phyloP scores from a whole-genome alignment of 2,888 invertebrate genomes.

The Aphodius sticticus region DNA sequence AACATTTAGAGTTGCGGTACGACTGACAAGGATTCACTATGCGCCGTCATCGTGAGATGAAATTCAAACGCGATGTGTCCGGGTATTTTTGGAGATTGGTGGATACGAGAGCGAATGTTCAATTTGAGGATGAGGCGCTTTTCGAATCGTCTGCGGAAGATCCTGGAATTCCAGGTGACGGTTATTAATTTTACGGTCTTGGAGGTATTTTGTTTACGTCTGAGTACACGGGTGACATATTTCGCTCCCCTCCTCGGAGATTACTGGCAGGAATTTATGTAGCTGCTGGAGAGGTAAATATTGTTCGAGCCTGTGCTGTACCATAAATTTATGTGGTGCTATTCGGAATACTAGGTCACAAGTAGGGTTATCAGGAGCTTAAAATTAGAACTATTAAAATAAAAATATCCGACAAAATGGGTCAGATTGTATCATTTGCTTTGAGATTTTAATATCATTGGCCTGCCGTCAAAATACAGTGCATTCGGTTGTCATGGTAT shows the following conservation, averaged over 20 bases:
- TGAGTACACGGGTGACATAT: not conserved
- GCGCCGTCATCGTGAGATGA: not conserved
- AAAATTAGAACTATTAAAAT: too few species aligned
- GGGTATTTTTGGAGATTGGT: not conserved
- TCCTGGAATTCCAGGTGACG: not conserved
- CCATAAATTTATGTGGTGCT: too few species aligned
- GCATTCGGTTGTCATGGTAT: too few species aligned
- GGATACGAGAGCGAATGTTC: not conserved
- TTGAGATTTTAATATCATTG: too few species aligned
- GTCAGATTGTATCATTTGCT: too few species aligned
- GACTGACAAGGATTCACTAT: not conserved
- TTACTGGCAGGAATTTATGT: not conserved
- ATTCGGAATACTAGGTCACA: too few species aligned
- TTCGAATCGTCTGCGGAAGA: not conserved
- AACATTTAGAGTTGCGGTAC: not conserved
- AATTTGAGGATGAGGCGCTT: not conserved
- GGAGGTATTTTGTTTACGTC: not conserved
- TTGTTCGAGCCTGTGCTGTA: not conserved
- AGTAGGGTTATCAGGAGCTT: too few species aligned
- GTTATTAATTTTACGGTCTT: not conserved
- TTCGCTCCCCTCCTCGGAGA: not conserved
- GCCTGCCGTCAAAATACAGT: too few species aligned
- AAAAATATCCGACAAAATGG: too few species aligned
- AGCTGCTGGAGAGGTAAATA: not conserved
- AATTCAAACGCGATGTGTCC: not conserved